phyloP scores from a whole-genome alignment of 2,888 invertebrate species.

The Alsophila aescularia region DNA sequence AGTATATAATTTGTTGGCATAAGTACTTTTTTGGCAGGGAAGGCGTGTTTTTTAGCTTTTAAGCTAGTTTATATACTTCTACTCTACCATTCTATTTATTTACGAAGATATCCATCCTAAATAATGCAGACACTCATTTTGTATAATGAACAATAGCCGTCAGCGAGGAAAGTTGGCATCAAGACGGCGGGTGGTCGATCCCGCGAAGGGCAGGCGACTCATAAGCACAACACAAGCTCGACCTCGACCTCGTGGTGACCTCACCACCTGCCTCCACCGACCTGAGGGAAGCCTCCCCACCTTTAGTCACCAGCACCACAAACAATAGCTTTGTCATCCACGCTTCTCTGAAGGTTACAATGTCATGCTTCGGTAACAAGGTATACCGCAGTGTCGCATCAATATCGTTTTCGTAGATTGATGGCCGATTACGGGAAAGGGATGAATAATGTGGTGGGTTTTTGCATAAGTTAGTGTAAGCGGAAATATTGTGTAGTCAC shows the following conservation, averaged over 20 bases:
- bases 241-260: constrained; percentile 56
- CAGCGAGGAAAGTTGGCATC: constrained; percentile 34
- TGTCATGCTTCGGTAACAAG: constrained; percentile 33
- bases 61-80: too few species aligned
- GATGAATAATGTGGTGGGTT: constrained; percentile 17
- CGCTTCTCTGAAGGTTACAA: constrained; percentile 60
- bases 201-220: constrained; percentile 41
- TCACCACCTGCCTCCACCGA: constrained; percentile 54
- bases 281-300: constrained; percentile 53
- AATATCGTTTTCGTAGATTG: constrained; percentile 27
- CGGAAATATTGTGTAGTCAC: constrained; percentile 7
- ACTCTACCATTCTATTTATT: too few species aligned
- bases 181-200: constrained; percentile 32
- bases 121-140: constrained; percentile 4
- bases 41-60: too few species aligned
- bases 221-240: constrained; percentile 43
- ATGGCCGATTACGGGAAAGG: constrained; percentile 32
- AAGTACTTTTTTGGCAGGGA: too few species aligned
- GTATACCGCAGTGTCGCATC: constrained; percentile 29
- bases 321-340: constrained; percentile 77
- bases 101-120: too few species aligned
- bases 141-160: not conserved
- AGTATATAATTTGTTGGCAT: too few species aligned
- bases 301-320: constrained; percentile 69
- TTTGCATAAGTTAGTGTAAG: constrained; percentile 14